Conservation (phyloP, 2,888 invertebrate genomes). For the Epistrophe grossulariae region DNA sequence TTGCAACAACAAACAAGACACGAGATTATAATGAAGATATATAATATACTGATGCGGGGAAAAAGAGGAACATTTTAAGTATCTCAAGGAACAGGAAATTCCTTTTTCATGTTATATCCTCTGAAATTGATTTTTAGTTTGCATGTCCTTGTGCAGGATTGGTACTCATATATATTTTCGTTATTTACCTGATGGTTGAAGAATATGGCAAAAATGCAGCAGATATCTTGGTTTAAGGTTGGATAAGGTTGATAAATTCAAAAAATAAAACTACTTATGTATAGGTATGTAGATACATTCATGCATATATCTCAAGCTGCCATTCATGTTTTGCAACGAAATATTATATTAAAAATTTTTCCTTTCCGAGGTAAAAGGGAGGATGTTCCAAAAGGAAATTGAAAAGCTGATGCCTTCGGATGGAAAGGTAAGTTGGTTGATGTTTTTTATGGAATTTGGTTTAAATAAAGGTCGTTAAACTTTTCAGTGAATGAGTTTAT, state of each 20-base stretch:
- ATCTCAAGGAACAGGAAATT: constrained; percentile 48
- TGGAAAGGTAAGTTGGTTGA: constrained; percentile 8
- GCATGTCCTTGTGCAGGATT: constrained; percentile 65
- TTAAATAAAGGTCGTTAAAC: constrained; percentile 38
- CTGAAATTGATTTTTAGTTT: constrained; percentile 73
- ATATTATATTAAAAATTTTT: constrained; percentile 71
- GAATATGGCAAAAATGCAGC: constrained; percentile 59
- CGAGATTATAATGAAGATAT: constrained; percentile 43
- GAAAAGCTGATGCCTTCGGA: constrained; percentile 29
- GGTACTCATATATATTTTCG: constrained; percentile 58
- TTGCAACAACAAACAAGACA: constrained; percentile 56
- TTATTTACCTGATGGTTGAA: constrained; percentile 57
- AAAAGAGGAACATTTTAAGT: constrained; percentile 32
- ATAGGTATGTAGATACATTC: too few relatives aligned
- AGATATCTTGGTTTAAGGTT: constrained; percentile 42
- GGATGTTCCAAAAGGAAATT: constrained; percentile 14
- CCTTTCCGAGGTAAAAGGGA: constrained; percentile 5
- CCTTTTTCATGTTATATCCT: constrained; percentile 66
- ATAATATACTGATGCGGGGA: neutral
- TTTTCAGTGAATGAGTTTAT: neutral
- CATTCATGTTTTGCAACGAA: constrained; percentile 49
- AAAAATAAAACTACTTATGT: neutral
- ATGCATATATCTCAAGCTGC: constrained; percentile 1
- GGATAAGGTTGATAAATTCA: constrained; percentile 6
- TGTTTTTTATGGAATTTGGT: constrained; percentile 26